Evolutionary conservation across 2,888 invertebrate genomes (phyloP).

Genomic region (Teinopalpus imperialis): DNA sequence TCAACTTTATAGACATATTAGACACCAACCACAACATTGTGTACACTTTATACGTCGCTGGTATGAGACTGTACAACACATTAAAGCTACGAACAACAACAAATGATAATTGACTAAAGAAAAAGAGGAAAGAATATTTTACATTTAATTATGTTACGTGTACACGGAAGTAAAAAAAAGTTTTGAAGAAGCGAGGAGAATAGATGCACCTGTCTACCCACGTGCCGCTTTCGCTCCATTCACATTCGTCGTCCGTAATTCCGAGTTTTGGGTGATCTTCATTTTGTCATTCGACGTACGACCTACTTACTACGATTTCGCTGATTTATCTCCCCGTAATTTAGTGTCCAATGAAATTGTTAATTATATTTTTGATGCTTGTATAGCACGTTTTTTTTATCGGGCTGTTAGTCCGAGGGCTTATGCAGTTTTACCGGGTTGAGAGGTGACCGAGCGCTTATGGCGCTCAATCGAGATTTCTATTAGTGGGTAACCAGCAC

Average conservation of each 20-base stretch:
- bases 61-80: neutral
- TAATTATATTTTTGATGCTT: no score
- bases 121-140: neutral
- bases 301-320: conserved; percentile 19
- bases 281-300: conserved; percentile 14
- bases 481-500: no score
- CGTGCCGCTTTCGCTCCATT: conserved; percentile 26
- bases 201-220: conserved; percentile 21
- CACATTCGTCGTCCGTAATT: conserved; percentile 12
- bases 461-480: no score
- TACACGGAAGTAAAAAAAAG: no score
- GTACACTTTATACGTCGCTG: no score
- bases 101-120: conserved; percentile 4
- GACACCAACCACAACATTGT: conserved; percentile 27
- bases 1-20: conserved; percentile 34
- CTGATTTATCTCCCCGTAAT: no score
- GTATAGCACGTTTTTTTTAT: no score
- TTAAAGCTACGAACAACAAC: neutral
- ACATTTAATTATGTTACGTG: neutral
- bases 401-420: no score
- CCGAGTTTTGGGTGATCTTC: conserved; percentile 21
- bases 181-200: conserved; percentile 8
- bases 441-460: no score
- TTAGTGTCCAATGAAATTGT: no score
- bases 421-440: no score